Base-by-base conservation (phyloP, 2,113 vertebrate genomes). In the Anoura caudifer region DNA sequence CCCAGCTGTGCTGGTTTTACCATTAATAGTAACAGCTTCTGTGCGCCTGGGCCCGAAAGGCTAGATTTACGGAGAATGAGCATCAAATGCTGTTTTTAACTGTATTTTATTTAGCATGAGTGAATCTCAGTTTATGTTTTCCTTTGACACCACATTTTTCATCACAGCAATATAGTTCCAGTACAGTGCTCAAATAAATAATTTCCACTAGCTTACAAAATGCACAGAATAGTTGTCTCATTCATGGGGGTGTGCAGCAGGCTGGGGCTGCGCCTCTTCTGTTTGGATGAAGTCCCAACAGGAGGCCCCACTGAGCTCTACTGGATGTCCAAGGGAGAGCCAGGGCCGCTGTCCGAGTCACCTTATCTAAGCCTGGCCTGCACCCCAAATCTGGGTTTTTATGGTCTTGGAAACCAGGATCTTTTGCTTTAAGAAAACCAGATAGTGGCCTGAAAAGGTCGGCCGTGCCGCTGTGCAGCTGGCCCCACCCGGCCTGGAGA, bases 371-470 rank as follows among this genome's bases (percentile, higher is more conserved):
- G 81, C 61, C 61, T 89, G 96, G 90, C 59, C 88, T 31, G 10
- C 16, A 54, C 65, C 56, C 79, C 84, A 73, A 72, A 52, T 61
- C 82, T 54, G 82, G 77, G n/a, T 14, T 95, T 94, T 90, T 84
- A 77, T 91, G 86, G 52, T 86, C 73, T 96, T 52, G 67, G 83
- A 85, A 97, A 90, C 85, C 85, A 90, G 90, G 36, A 82, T 73
- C 19, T 82, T 75, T 84, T 86, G 95, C 67, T 63, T 89, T 95
- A 83, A 94, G 47, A 87, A 95, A 95, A 94, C 36, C 70, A 77
- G 91, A 87, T 91, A 65, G 15, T 3, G 17, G 41, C 17, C 47
- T 14, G 16, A 31, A 61, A 79, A 77, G 47, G n/a, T 14, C 81
- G 20, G 79, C 41, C 52, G 1, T 24, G 59, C 19, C 11, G 7